Base-by-base conservation (phyloP, 2,113 vertebrate species). In the Macroglossus sobrinus region DNA sequence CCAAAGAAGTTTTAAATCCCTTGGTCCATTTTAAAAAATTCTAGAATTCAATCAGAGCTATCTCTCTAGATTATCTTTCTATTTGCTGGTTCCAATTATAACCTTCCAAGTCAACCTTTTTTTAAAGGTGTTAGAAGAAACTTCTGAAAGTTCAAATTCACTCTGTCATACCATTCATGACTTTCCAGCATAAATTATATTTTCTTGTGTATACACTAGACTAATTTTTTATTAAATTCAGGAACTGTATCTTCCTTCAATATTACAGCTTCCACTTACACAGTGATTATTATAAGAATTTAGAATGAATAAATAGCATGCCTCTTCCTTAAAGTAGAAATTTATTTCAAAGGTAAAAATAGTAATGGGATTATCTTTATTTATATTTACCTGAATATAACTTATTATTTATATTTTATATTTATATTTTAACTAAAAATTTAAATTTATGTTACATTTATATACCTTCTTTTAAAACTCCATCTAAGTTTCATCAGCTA, bases 1-100 rank as follows among this genome's bases (percentile, higher is more conserved):
- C 7, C 55, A 87, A 84, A 30, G 45, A 35, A 13, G 1, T 75
- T 63, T 92, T 30, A 94, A 74, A 68, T 86, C 3, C 3, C 24
- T 84, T 91, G 8, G 19, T 55, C 28, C 89, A 15, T 89, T 91
- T 91, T 90, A 82, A 75, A 88, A 89, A 66, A 81, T 85, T 88
- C 55, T 78, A 61, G 78, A 18, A 89, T 74, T 12, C 66, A 53
- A 5, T 69, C 43, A 1, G 21, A 89, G 38, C 5, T 2, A 47
- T 38, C 1, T 75, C 16, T 84, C 43, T 94, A 43, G 28, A 94
- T 78, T 93, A 45, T 55, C 53, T 95, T 91, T 76, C 10, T 75
- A 55, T 50, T 2, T 72, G 7, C 24, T 84, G 6, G 5, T 45
- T 95, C 57, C 84, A 81, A 94, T 55, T 64, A 55, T 18, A 74